A percentile compares a stretch with the other conserved stretches of the same genome.
Conservation (phyloP, 2,797 vertebrate species). For the Sciurus carolinensis region DNA sequence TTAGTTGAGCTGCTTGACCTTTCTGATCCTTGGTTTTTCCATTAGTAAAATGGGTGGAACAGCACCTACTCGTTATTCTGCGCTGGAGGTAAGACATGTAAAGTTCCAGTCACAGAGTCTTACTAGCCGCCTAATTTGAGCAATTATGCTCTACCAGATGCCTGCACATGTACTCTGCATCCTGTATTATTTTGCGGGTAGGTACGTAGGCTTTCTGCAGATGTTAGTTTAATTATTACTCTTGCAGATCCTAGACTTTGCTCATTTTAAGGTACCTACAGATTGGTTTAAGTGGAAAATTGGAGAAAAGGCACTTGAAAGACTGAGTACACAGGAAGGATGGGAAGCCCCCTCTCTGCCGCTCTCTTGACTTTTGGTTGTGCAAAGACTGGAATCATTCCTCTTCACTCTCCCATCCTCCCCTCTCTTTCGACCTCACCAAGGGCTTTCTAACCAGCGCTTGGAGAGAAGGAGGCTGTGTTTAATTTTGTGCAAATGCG, state of each 20-base stretch:
- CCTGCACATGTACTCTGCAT: neutral
- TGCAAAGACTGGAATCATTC: neutral
- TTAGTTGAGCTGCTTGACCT: neutral
- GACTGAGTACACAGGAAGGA: neutral
- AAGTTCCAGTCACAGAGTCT: neutral
- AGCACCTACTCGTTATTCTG: neutral
- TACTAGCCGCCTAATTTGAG: neutral
- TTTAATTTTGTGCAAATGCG: conserved; percentile 89
- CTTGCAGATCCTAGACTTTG: neutral
- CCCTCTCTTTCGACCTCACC: neutral
- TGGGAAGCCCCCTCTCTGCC: neutral
- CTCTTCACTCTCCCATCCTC: neutral
- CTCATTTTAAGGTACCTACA: conserved; percentile 30
- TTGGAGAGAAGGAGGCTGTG: conserved; percentile 64
- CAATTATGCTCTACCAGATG: neutral
- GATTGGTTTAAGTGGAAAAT: neutral
- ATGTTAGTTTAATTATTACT: conserved; percentile 43
- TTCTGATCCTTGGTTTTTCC: neutral
- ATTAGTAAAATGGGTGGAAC: neutral
- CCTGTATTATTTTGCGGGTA: conserved; percentile 23
- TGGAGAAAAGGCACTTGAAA: neutral
- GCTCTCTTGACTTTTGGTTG: neutral
- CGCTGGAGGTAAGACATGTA: neutral
- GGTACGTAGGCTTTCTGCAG: neutral
- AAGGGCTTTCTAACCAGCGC: neutral